A percentile compares a stretch with the other conserved stretches of the same genome.
Conservation (phyloP, 2,113 vertebrate species). For the Deroptyus accipitrinus region DNA sequence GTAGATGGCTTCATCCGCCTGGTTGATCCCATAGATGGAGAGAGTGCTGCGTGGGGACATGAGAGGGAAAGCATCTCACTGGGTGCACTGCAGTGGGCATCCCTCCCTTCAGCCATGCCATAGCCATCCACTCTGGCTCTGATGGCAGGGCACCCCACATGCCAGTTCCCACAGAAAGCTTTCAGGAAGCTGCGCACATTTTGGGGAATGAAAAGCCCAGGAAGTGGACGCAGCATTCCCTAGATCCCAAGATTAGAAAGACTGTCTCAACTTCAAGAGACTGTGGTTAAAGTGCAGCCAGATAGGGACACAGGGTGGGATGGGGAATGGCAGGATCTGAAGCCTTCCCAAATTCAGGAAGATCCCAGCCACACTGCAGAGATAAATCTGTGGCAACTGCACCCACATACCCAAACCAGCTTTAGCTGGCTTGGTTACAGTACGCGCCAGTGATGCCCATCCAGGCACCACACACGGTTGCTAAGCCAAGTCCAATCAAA, state of each 20-base stretch:
- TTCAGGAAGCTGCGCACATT: neutral
- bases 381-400: neutral
- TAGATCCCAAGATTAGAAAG: neutral
- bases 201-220: neutral
- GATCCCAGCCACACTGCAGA: neutral
- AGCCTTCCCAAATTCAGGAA: neutral
- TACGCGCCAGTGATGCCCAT: neutral
- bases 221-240: neutral
- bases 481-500: slow-evolving; percentile 9
- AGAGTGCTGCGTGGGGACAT: slow-evolving; percentile 80
- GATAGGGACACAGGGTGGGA: neutral
- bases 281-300: neutral
- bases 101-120: neutral
- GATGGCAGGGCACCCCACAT: neutral
- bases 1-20: slow-evolving; percentile 96
- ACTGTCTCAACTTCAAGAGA: neutral
- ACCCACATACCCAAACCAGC: neutral
- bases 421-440: neutral
- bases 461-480: accelerated
- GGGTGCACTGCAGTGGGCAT: accelerated
- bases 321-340: neutral
- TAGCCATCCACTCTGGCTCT: neutral
- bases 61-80: neutral
- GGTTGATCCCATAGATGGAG: slow-evolving; percentile 89
- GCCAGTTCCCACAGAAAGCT: neutral